Base-by-base conservation (phyloP, 1,140 invertebrate species). In the Lasioglossum albipes region DNA sequence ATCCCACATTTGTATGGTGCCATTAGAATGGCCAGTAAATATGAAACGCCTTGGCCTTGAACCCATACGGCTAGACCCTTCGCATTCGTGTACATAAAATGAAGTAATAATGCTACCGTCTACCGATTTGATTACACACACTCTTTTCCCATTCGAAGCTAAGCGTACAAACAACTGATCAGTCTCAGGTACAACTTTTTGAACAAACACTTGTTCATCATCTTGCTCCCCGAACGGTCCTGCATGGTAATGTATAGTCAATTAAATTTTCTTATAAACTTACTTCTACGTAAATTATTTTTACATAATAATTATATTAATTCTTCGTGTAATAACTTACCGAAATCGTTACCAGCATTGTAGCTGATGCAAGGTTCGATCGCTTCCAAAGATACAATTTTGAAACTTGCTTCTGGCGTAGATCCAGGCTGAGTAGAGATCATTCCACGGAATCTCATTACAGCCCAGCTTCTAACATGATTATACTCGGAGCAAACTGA, bases 1-100 rank as follows among this genome's bases (percentile, higher is more conserved):
- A 94, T 99, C 98, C 98, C 98, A 99, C 97, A 99, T 98, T 94
- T 99, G 98, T 86, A 99, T 97, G 70, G 97, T 96, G 67, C 99
- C 98, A 91, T 98, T 99, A 22, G 96, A 96, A 91, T 99, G 98
- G 7, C 98, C 99, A 22, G 98, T 99, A 85, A 99, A 97, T 87
- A 99, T 96, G 89, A 99, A 98, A 79, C 98, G 91, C 16, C 98
- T 94, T 2, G 98, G 98, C 75, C 98, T 94, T 18, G 98, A 97
- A 4, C 97, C 97, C 96, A 98, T 98, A 54, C 98, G 94, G 90
- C 96, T 97, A 0, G 97, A 98, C 0, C 98, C 98, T 94, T 99
- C 98, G 92, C 98, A 99, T 93, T 99, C 98, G 90, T 99, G 98
- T 18, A 99, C 97, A 92, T 97, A 98, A 94, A 99, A 99, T 5